phyloP scores from a whole-genome alignment of 2,797 vertebrate species.

The Lateolabrax maculatus region DNA sequence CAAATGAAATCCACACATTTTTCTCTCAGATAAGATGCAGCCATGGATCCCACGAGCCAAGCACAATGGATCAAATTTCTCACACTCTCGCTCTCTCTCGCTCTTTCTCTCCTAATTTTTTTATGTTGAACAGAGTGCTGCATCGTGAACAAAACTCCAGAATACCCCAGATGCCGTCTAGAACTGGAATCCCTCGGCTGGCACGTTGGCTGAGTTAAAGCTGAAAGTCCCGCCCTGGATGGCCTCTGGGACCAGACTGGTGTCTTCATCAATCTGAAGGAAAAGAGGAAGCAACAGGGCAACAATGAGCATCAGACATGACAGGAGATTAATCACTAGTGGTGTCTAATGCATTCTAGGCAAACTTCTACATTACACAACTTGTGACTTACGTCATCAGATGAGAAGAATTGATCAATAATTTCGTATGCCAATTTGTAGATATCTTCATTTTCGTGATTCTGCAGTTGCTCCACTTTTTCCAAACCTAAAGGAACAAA shows the following conservation, averaged over 20 bases:
- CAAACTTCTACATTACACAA: neutral
- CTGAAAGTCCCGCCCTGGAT: constrained; percentile 98
- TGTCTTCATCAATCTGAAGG: constrained; percentile 96
- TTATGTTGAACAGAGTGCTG: constrained; percentile 95
- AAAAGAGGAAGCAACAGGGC: neutral
- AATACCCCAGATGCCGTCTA: constrained; percentile 90
- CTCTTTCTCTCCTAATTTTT: constrained; percentile 88
- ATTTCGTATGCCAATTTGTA: constrained; percentile 99
- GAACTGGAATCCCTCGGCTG: constrained; percentile 99
- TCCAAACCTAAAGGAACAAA: constrained; percentile 90
- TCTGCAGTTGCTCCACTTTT: constrained; percentile 98
- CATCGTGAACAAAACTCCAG: constrained; percentile 97
- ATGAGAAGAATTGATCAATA: constrained; percentile 99
- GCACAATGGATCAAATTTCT: constrained; percentile 99
- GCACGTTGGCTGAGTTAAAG: constrained; percentile 99
- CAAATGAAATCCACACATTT: constrained; percentile 99
- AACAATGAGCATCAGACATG: neutral
- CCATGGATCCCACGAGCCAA: constrained; percentile 99
- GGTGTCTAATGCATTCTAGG: neutral
- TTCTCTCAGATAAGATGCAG: constrained; percentile 99
- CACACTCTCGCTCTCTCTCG: constrained; percentile 88
- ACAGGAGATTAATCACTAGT: neutral
- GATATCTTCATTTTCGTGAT: constrained; percentile 99
- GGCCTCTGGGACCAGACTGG: constrained; percentile 96
- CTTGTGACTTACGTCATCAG: constrained; percentile 88